phyloP scores from a whole-genome alignment of 2,888 invertebrate species.

The Leistus spinibarbis region DNA sequence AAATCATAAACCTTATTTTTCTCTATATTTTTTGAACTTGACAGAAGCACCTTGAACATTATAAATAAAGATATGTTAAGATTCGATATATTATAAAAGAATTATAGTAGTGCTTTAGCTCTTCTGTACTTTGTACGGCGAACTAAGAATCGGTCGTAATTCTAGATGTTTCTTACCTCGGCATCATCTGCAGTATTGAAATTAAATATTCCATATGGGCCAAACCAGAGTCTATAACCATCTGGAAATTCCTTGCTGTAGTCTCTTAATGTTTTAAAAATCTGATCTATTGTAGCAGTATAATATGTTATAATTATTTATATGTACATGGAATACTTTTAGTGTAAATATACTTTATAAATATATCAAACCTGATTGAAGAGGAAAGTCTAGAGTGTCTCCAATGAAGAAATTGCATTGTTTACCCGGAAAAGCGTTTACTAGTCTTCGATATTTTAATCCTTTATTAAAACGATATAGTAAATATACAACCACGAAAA shows the following conservation, averaged over 20 bases:
- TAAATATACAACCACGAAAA: no score
- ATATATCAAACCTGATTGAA: no score
- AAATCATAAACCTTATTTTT: constrained; percentile 8
- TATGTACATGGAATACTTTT: no score
- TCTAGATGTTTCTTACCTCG: constrained; percentile 29
- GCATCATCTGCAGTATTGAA: constrained; percentile 19
- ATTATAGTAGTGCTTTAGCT: no score
- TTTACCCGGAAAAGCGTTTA: constrained; percentile 17
- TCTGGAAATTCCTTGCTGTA: background rate
- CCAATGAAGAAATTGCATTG: constrained; percentile 12
- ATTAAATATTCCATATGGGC: background rate
- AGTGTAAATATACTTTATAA: no score
- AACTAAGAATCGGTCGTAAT: no score
- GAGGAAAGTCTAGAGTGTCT: no score
- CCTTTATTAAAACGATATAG: no score
- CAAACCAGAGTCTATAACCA: constrained; percentile 10
- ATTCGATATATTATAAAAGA: background rate
- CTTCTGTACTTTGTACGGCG: no score
- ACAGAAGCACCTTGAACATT: constrained; percentile 26
- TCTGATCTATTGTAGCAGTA: background rate
- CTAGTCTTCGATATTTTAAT: no score
- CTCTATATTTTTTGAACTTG: constrained; percentile 17
- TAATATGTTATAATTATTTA: no score
- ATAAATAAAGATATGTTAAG: background rate
- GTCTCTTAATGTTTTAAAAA: constrained; percentile 4